Evolutionary conservation across 2,113 vertebrate species (phyloP).

Genomic region (Brachyistius frenatus): DNA sequence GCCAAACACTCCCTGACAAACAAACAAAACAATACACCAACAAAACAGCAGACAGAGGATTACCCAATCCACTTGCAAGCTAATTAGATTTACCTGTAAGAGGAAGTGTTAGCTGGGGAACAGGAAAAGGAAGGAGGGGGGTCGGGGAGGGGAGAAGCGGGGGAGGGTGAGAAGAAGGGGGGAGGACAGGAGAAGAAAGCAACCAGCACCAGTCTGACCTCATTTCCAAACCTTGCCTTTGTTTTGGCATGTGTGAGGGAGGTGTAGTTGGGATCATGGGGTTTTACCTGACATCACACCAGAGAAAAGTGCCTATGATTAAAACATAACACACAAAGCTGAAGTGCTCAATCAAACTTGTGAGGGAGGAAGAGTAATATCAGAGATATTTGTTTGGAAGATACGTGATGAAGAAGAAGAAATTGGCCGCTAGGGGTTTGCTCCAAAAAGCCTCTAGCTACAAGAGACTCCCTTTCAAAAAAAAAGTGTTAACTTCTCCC

Average conservation of each 20-base stretch:
- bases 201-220: slow-evolving; percentile 62
- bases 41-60: slow-evolving; percentile 68
- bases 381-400: slow-evolving; percentile 3
- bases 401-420: neutral
- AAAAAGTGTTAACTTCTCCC: no score
- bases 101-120: slow-evolving; percentile 63
- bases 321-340: slow-evolving; percentile 26
- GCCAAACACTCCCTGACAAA: slow-evolving; percentile 64
- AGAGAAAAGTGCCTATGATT: slow-evolving; percentile 53
- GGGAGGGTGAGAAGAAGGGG: neutral
- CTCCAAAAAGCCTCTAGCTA: no score
- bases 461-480: no score
- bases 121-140: slow-evolving; percentile 25
- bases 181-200: slow-evolving; percentile 57
- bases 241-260: slow-evolving; percentile 53
- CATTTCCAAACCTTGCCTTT: slow-evolving; percentile 69
- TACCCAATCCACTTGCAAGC: slow-evolving; percentile 70
- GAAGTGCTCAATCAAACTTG: slow-evolving; percentile 5
- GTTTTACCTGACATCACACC: slow-evolving; percentile 64
- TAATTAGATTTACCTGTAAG: slow-evolving; percentile 75
- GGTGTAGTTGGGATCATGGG: slow-evolving; percentile 57
- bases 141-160: neutral
- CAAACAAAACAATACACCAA: slow-evolving; percentile 72
- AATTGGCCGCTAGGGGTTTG: no score
- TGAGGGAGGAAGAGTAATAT: neutral